Evolutionary conservation across 2,113 vertebrate species (phyloP).

Genomic region (Gulo gulo): DNA sequence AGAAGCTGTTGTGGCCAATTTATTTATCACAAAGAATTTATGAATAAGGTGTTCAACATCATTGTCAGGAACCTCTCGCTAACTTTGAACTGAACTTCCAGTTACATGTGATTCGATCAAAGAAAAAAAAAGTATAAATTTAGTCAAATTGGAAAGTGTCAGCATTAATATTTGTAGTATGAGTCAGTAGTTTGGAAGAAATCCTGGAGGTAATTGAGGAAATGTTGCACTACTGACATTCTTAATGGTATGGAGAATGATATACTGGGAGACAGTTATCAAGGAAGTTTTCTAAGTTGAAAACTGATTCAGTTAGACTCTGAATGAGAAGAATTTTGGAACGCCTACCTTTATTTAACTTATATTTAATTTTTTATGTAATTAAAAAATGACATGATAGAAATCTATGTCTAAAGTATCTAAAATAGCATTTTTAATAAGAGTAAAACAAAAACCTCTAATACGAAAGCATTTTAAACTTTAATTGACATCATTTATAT

Average conservation of each 20-base stretch:
- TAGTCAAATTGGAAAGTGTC: background rate
- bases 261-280: background rate
- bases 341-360: background rate
- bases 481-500: background rate
- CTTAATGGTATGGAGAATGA: background rate
- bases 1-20: background rate
- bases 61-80: background rate
- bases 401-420: background rate
- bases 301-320: background rate
- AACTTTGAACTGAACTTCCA: background rate
- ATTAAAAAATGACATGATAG: background rate
- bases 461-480: background rate
- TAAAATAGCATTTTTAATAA: background rate
- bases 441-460: background rate
- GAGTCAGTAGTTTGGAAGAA: background rate
- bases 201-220: background rate
- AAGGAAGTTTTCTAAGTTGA: background rate
- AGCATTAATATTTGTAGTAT: background rate
- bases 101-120: background rate
- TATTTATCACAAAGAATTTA: background rate
- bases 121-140: background rate
- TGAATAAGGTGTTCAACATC: background rate
- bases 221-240: background rate
- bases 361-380: background rate
- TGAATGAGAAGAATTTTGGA: background rate